Base-by-base conservation (phyloP, 1,140 invertebrate species). In the Triops longicaudatus region DNA sequence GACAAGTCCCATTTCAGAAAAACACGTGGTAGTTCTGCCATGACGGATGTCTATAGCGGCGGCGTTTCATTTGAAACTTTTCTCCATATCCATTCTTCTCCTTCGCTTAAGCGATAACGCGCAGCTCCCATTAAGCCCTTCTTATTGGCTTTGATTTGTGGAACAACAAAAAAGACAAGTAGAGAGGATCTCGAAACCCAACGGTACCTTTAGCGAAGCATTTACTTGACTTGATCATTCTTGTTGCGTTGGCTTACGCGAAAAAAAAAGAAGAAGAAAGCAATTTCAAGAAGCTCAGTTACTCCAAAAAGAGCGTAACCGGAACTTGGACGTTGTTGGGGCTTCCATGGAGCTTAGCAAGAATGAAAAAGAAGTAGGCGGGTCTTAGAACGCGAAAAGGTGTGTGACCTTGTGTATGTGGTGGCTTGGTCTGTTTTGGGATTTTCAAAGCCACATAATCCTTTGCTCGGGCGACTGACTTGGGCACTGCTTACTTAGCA, bases 1-100 rank as follows among this genome's bases (percentile, higher is more conserved):
- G 50, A 63, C 50, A 63, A 63, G 50, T 63, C 17, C 50, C 22
- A 63, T 63, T 63, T 63, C 50, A 63, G 17, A 63, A 63, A 63
- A 63, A 63, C 50, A 63, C 50, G 11, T 63, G n/a, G 50, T 63
- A 63, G 50, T 22, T 22, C 50, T 63, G 14, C 50, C 50, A 63
- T 63, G 50, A 63, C 50, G 50, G n/a, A 63, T 63, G 50, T 63
- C 50, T 17, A 14, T 63, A 14, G 50, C 50, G 50, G 50, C 50
- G 22, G 31, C 31, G 2, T 37, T 37, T 37, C 31, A 37, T 37
- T 37, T 63, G n/a, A 63, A 63, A 63, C 50, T 63, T 63, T 17
- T 22, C 50, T 63, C 50, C 22, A 63, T 63, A 63, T 14, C 50
- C 22, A 63, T 63, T 63, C 50, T 63, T 63, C 50, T 22, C 50